Conservation (phyloP, 2,888 invertebrate genomes). For the Cantharis lateralis region DNA sequence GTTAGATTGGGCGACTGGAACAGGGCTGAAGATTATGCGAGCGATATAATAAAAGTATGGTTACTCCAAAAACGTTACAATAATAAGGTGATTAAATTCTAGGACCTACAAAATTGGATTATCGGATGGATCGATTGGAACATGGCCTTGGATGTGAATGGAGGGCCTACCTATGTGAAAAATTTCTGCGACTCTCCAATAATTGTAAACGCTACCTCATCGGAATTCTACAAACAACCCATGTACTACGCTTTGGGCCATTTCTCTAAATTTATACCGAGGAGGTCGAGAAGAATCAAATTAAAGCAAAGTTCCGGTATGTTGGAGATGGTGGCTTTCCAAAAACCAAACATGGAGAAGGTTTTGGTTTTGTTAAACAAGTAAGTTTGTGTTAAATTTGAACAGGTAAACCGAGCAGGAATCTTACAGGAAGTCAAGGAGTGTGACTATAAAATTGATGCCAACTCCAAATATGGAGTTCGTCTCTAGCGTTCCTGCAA, state of each 20-base stretch:
- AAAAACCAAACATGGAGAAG: constrained; percentile 58
- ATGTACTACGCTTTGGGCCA: constrained; percentile 86
- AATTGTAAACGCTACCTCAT: constrained; percentile 62
- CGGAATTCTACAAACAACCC: constrained; percentile 88
- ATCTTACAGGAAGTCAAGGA: background rate
- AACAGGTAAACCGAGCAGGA: background rate
- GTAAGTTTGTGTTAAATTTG: constrained; percentile 47
- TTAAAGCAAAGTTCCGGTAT: constrained; percentile 42
- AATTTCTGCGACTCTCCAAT: constrained; percentile 85
- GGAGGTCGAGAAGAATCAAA: constrained; percentile 60
- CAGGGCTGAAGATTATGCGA: background rate
- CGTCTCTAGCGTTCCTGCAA: constrained; percentile 44
- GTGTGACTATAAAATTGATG: background rate
- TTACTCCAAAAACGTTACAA: background rate
- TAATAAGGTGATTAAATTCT: constrained; percentile 24
- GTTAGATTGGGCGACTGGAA: background rate
- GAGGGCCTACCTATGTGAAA: constrained; percentile 81
- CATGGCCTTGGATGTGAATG: constrained; percentile 70
- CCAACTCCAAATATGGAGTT: background rate
- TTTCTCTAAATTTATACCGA: constrained; percentile 68
- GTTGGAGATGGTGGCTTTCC: constrained; percentile 59
- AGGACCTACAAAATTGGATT: constrained; percentile 76
- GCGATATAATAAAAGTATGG: background rate
- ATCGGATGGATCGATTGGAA: constrained; percentile 94
- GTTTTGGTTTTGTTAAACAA: constrained; percentile 61